Conservation (phyloP, 2,113 vertebrate genomes). For the Calyptommatus sinebrachiatus region DNA sequence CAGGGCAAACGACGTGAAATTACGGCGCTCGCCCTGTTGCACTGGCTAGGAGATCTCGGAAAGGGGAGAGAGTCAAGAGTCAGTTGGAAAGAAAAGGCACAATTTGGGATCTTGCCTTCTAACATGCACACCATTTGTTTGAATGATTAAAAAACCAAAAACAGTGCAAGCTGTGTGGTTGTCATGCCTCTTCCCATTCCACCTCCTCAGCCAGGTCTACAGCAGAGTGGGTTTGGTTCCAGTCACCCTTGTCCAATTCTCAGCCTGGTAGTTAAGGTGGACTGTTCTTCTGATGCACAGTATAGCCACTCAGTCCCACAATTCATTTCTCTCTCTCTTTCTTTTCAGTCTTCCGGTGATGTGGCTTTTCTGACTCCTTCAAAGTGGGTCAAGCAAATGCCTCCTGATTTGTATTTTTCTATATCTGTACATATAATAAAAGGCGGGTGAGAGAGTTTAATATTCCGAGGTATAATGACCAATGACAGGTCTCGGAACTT, state of each 20-base stretch:
- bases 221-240: not conserved
- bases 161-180: not conserved
- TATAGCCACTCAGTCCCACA: not conserved
- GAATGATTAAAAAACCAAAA: not conserved
- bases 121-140: not conserved
- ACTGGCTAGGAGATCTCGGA: constrained; percentile 21
- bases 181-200: not conserved
- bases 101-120: not conserved
- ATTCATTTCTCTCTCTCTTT: no score
- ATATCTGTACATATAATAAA: no score
- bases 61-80: not conserved
- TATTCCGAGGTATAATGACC: no score
- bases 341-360: not conserved
- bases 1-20: not conserved
- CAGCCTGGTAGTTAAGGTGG: not conserved
- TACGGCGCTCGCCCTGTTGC: constrained; percentile 33
- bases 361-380: not conserved
- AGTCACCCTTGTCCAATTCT: not conserved
- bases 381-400: not conserved
- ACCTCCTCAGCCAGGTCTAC: constrained; percentile 3
- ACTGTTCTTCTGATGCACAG: not conserved
- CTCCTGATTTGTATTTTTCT: not conserved
- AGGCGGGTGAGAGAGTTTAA: no score
- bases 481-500: no score
- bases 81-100: constrained; percentile 9